A percentile compares a stretch with the other conserved stretches of the same genome.
Evolutionary conservation across 23 tunicate genomes (phyloP).

Genomic region (Aplidium turbinatum): DNA sequence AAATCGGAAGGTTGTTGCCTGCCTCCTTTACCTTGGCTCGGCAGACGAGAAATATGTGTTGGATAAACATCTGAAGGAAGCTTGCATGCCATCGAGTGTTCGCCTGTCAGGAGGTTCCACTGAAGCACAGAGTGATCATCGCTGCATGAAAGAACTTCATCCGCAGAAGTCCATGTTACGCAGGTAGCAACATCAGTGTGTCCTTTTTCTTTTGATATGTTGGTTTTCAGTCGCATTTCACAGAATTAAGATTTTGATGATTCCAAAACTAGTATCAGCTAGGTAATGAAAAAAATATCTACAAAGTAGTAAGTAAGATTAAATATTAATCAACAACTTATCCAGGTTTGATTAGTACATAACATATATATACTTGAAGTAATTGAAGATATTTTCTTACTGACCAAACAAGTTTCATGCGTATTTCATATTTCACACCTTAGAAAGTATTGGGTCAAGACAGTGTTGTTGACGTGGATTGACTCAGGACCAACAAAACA

Average conservation of each 20-base stretch:
- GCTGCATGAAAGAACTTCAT: slow-evolving; percentile 71
- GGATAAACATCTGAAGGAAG: slow-evolving; percentile 71
- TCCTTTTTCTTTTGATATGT: slow-evolving; percentile 50
- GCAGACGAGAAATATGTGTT: slow-evolving; percentile 61
- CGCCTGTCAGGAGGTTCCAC: slow-evolving; percentile 78
- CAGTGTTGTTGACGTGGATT: no score
- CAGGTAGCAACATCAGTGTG: slow-evolving; percentile 72
- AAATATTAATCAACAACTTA: no score
- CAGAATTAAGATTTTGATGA: not conserved
- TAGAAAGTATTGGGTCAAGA: no score
- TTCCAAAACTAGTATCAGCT: not conserved
- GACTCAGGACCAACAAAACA: no score
- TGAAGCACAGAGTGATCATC: slow-evolving; percentile 74
- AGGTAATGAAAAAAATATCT: no score
- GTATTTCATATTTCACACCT: no score
- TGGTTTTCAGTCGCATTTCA: slow-evolving; percentile 62
- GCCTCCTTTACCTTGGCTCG: slow-evolving; percentile 55
- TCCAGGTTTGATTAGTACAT: no score
- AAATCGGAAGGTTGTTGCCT: slow-evolving; percentile 51
- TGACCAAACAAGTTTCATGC: no score
- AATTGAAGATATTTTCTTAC: no score
- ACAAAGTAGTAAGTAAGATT: no score
- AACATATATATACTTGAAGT: no score
- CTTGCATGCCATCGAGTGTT: slow-evolving; percentile 46
- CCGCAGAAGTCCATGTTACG: slow-evolving; percentile 80